Conservation (phyloP, 2,113 vertebrate species). For the Nothocercus nigrocapillus region DNA sequence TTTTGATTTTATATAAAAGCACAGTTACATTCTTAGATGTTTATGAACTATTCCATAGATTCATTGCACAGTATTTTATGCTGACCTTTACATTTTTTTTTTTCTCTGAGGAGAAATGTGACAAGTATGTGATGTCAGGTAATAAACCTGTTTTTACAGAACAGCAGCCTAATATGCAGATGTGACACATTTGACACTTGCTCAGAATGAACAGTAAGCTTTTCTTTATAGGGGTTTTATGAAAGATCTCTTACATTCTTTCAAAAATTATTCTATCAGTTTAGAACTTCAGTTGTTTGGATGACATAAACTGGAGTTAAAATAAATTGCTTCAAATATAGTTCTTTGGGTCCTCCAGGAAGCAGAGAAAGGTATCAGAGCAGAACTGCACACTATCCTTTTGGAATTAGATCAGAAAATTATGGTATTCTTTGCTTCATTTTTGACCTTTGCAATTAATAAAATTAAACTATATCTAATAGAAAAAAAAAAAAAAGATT, state of each 20-base stretch:
- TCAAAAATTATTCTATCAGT: background rate
- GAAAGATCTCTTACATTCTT: background rate
- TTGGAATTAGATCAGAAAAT: background rate
- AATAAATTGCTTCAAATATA: background rate
- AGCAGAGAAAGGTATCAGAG: background rate
- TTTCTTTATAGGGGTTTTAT: background rate
- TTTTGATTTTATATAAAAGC: background rate
- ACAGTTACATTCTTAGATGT: background rate
- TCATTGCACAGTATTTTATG: background rate
- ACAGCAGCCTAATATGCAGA: background rate
- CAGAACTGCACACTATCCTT: background rate
- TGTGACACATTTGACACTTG: background rate
- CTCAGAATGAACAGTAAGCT: background rate
- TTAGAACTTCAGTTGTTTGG: background rate
- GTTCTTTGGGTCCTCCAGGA: background rate
- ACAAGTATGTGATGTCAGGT: background rate
- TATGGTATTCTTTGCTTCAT: background rate
- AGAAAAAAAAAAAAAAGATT: background rate
- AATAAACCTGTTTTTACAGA: background rate
- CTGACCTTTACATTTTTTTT: background rate
- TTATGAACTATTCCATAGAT: background rate
- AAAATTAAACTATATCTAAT: no score
- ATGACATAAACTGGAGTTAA: background rate
- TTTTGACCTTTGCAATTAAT: background rate
- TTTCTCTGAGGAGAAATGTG: background rate